Evolutionary conservation across 2,888 invertebrate species (phyloP).

Genomic region (Microctonus hyperodae): DNA sequence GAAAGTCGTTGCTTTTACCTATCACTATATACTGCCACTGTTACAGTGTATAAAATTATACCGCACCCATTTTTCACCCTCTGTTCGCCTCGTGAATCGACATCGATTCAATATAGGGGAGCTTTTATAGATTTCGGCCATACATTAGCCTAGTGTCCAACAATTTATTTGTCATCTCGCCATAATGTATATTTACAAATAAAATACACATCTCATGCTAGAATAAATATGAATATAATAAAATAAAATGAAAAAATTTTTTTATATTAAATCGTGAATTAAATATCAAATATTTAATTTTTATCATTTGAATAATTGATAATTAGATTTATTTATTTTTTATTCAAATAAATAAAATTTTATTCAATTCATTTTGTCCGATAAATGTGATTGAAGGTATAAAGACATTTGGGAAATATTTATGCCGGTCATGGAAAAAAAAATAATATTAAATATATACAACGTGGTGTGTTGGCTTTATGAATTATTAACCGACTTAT

Average conservation of each 20-base stretch:
- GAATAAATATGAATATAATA: constrained; percentile 6
- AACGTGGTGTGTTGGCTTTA: constrained; percentile 35
- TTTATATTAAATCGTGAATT: no score
- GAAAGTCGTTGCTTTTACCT: constrained; percentile 1
- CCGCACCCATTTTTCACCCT: constrained; percentile 28
- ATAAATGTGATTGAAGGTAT: not conserved
- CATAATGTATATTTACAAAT: not conserved
- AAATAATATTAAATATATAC: not conserved
- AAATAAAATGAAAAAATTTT: not conserved
- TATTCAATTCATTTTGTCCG: not conserved
- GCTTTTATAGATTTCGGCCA: constrained; percentile 25
- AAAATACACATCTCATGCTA: not conserved
- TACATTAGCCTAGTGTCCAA: constrained; percentile 13
- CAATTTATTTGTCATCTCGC: constrained; percentile 1
- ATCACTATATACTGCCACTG: constrained; percentile 20
- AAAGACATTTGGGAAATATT: not conserved
- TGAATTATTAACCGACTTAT: constrained; percentile 47
- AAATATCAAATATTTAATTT: no score
- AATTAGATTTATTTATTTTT: not conserved
- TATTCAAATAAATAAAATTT: no score
- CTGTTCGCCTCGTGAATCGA: constrained; percentile 5
- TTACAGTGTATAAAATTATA: not conserved
- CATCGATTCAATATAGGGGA: constrained; percentile 21
- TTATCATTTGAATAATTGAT: not conserved
- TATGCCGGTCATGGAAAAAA: not conserved